These are phyloP conservation scores for Orientallactaga sibirica DNA, from an alignment of 2,797 vertebrate genomes.

Conservation along the genomic window DNA sequence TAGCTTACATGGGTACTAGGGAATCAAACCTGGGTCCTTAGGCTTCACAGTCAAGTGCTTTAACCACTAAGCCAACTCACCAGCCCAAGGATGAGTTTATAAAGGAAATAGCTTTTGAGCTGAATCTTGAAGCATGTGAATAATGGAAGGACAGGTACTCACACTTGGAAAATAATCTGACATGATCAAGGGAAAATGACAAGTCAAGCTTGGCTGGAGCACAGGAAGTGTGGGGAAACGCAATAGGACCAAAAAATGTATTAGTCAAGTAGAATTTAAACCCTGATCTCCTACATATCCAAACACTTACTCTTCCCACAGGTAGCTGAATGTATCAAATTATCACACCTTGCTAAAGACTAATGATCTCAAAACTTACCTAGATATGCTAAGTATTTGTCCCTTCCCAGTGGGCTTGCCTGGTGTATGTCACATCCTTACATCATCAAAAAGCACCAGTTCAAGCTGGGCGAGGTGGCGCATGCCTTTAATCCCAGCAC, in stretches of 20 bases:
- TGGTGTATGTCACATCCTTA: not conserved
- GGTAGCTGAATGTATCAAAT: constrained; percentile 2
- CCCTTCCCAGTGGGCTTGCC: not conserved
- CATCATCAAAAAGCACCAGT: constrained; percentile 34
- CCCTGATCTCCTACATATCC: not conserved
- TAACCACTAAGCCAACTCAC: too few species aligned
- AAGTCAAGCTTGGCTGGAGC: not conserved
- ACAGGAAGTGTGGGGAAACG: not conserved
- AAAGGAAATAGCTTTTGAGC: too few species aligned
- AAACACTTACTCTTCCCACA: constrained; percentile 23
- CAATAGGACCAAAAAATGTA: not conserved
- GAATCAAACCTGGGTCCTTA: too few species aligned
- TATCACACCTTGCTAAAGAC: not conserved
- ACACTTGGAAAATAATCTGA: constrained; percentile 13
- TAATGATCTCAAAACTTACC: constrained; percentile 34
- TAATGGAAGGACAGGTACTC: not conserved
- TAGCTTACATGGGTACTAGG: too few species aligned
- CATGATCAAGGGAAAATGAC: not conserved
- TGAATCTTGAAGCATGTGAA: not conserved
- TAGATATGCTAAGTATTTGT: not conserved
- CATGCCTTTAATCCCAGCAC: too few species aligned
- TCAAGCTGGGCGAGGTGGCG: too few species aligned
- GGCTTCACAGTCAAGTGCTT: too few species aligned
- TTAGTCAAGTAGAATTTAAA: constrained; percentile 27
- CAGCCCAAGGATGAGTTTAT: too few species aligned